phyloP scores from a whole-genome alignment of 1,140 invertebrate species.

The Helicoverpa armigera region DNA sequence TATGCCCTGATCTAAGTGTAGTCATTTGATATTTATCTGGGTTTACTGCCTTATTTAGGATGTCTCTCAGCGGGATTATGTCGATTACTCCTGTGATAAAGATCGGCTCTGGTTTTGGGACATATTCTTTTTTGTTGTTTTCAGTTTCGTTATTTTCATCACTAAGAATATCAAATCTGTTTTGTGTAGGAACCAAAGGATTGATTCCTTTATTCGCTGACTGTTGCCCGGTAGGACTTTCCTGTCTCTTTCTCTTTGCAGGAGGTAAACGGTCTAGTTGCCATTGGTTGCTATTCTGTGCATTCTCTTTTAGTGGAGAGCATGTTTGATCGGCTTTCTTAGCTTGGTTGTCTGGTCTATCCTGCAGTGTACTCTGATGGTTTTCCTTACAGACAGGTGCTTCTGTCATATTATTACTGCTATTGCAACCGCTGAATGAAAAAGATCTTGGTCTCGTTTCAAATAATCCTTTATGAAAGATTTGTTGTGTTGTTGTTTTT shows the following conservation, averaged over 20 bases:
- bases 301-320: not conserved
- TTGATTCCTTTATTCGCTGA: not conserved
- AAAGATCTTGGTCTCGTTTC: constrained; percentile 9
- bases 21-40: constrained; percentile 51
- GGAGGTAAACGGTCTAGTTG: constrained; percentile 7
- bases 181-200: not conserved
- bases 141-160: not conserved
- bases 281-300: not conserved
- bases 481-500: constrained; percentile 15
- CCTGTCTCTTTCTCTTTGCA: not conserved
- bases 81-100: constrained; percentile 58
- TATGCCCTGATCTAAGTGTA: constrained; percentile 58
- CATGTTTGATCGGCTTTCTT: too few relatives aligned
- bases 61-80: constrained; percentile 51
- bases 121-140: not conserved
- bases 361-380: not conserved
- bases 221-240: not conserved
- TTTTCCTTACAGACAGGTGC: not conserved
- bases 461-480: not conserved
- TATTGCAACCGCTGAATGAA: not conserved
- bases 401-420: not conserved
- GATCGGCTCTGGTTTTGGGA: constrained; percentile 59
- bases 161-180: not conserved
- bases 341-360: too few relatives aligned
- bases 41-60: constrained; percentile 37